These are phyloP conservation scores for Choristoneura fumiferana DNA, from an alignment of 1,140 invertebrate genomes.

Conservation along the genomic window DNA sequence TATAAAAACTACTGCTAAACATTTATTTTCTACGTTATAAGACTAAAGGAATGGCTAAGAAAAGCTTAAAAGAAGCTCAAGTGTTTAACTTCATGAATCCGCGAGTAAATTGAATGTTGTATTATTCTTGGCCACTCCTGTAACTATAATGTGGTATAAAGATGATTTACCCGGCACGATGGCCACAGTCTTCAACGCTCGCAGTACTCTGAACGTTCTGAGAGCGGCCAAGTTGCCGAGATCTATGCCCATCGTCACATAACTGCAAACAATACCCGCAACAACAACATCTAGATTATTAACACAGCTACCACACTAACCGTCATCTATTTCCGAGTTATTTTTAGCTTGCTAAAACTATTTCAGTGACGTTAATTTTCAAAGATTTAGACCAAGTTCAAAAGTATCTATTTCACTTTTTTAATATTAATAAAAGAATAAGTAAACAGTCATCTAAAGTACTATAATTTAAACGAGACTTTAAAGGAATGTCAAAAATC, in stretches of 20 bases:
- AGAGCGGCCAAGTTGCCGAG: constrained; percentile 98
- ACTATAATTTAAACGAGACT: constrained; percentile 48
- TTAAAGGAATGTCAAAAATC: constrained; percentile 51
- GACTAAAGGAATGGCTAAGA: too few relatives aligned
- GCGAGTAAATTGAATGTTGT: constrained; percentile 33
- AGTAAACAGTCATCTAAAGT: constrained; percentile 23
- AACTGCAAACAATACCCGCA: constrained; percentile 85
- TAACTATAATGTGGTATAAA: too few relatives aligned
- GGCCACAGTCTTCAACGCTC: constrained; percentile 99
- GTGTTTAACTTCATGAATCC: constrained; percentile 27
- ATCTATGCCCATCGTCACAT: constrained; percentile 99
- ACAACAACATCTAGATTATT: constrained; percentile 71
- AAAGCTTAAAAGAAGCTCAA: background rate
- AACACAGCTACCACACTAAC: constrained; percentile 51
- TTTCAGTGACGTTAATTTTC: too few relatives aligned
- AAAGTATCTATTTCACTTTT: too few relatives aligned
- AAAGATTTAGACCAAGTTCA: too few relatives aligned
- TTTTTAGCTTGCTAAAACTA: constrained; percentile 21
- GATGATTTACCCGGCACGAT: constrained; percentile 95
- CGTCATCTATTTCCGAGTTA: constrained; percentile 10
- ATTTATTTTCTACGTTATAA: background rate
- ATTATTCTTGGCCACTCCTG: too few relatives aligned
- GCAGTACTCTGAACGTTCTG: constrained; percentile 98
- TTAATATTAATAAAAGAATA: background rate
- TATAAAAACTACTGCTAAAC: background rate